Percentiles rank a stretch among this genome's conserved stretches.
Evolutionary conservation across 2,113 vertebrate species (phyloP).

Genomic region (Carlito syrichta): DNA sequence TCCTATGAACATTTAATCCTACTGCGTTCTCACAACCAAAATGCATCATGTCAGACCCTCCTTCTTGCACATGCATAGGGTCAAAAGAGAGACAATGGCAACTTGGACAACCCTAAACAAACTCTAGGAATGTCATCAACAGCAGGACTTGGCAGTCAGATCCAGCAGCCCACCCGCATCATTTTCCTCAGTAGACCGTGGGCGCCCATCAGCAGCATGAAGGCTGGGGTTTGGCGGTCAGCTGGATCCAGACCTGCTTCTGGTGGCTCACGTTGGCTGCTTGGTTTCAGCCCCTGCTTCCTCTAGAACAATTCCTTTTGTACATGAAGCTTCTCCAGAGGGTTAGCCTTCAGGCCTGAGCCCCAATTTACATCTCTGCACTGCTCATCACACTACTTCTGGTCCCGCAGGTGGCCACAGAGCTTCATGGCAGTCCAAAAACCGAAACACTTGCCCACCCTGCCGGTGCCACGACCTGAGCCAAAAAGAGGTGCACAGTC

Average conservation of each 20-base stretch:
- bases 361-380: too few species aligned
- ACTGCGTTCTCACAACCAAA: not conserved
- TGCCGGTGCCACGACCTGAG: not conserved
- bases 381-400: not conserved
- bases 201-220: too few species aligned
- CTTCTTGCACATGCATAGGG: not conserved
- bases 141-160: not conserved
- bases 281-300: not conserved
- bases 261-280: not conserved
- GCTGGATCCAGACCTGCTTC: not conserved
- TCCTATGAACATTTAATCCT: not conserved
- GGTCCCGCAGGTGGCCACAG: too few species aligned
- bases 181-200: too few species aligned
- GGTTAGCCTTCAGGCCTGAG: fast-evolving
- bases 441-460: not conserved
- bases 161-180: too few species aligned
- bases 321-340: not conserved
- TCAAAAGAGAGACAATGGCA: not conserved
- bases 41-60: not conserved
- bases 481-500: not conserved
- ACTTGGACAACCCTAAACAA: too few species aligned
- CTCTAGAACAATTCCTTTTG: not conserved
- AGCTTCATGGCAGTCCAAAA: not conserved
- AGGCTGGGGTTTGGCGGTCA: too few species aligned
- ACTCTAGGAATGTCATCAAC: not conserved